Evolutionary conservation across 2,797 vertebrate species (phyloP).

Genomic region (Sylvia borin): DNA sequence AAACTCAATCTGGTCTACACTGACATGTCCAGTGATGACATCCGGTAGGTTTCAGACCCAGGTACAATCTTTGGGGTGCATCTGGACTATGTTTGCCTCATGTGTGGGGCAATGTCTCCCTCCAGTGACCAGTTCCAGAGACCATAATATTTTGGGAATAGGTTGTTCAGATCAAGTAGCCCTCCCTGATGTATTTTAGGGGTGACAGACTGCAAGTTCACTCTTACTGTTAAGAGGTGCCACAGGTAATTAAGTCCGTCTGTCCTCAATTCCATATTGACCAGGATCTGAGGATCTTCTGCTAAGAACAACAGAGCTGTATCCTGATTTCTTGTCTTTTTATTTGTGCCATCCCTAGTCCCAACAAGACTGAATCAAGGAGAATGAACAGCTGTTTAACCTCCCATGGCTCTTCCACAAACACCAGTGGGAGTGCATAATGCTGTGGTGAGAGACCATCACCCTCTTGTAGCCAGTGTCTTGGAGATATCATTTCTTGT

Average conservation of each 20-base stretch:
- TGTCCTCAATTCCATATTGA: background rate
- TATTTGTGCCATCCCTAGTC: background rate
- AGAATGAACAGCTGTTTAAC: background rate
- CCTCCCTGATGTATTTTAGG: background rate
- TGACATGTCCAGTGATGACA: conserved; percentile 82
- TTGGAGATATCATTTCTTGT: background rate
- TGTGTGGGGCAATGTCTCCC: conserved; percentile 8
- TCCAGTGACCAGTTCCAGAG: conserved; percentile 23
- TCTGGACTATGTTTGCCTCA: background rate
- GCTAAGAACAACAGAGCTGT: background rate
- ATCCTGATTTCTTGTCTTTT: background rate
- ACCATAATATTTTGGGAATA: background rate
- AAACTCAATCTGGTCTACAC: conserved; percentile 88
- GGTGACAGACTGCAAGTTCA: background rate
- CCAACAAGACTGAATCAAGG: background rate
- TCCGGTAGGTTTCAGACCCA: conserved; percentile 75
- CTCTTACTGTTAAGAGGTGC: background rate
- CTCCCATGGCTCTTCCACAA: background rate
- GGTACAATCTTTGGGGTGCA: no score
- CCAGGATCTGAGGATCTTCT: background rate
- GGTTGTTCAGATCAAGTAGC: background rate
- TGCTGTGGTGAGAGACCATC: background rate
- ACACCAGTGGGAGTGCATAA: background rate
- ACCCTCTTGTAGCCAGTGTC: background rate
- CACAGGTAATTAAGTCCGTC: background rate